phyloP scores from a whole-genome alignment of 2,797 vertebrate species.

The Poeciliopsis turneri region DNA sequence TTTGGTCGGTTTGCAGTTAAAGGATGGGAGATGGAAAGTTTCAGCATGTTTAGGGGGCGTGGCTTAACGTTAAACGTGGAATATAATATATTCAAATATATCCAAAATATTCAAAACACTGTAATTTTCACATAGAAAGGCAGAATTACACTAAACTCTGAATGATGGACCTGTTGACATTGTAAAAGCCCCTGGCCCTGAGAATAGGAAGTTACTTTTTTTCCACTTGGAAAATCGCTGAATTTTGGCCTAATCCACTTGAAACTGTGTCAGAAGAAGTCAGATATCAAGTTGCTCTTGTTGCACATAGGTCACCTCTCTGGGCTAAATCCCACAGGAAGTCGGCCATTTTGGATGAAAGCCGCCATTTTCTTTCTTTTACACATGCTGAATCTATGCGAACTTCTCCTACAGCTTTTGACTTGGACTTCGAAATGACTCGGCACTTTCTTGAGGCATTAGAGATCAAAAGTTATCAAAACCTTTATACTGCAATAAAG shows the following conservation, averaged over 20 bases:
- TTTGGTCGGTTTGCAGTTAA: background rate
- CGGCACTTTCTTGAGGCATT: background rate
- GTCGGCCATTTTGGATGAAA: background rate
- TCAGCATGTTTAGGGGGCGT: background rate
- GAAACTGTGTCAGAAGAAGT: background rate
- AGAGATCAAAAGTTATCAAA: background rate
- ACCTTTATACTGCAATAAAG: background rate
- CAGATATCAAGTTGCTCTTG: background rate
- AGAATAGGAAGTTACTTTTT: background rate
- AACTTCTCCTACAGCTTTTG: background rate
- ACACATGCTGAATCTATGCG: rapidly evolving
- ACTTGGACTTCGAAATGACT: background rate
- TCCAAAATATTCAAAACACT: background rate
- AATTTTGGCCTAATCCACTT: background rate
- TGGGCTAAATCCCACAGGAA: background rate
- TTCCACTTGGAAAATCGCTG: background rate
- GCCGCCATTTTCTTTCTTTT: background rate
- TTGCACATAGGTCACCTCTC: background rate
- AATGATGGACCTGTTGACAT: background rate
- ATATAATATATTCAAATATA: no score
- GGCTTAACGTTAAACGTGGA: no score
- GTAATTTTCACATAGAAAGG: background rate
- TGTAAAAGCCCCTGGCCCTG: background rate
- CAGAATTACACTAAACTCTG: background rate
- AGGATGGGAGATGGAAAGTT: background rate